Conservation (phyloP, 2,797 vertebrate species). For the Mormyrus hasselquistii region DNA sequence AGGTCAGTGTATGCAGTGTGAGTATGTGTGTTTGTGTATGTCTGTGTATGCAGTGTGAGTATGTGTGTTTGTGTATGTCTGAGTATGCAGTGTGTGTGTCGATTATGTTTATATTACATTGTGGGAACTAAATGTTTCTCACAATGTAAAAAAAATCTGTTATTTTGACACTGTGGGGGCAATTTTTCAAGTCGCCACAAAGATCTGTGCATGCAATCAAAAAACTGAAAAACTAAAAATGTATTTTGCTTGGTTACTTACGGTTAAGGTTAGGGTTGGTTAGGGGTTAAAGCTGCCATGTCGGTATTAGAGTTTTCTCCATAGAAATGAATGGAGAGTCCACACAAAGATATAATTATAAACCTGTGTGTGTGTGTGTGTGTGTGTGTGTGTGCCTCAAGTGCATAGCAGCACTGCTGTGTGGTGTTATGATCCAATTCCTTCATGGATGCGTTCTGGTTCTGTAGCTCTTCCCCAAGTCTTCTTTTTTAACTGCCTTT, state of each 20-base stretch:
- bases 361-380: background rate
- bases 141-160: background rate
- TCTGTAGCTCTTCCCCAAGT: background rate
- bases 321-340: too few relatives aligned
- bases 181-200: background rate
- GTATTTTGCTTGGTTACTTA: background rate
- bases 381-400: background rate
- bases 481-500: background rate
- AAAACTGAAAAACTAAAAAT: background rate
- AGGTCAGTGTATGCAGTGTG: background rate
- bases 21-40: too few relatives aligned
- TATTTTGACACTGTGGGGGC: too few relatives aligned
- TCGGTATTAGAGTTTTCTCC: too few relatives aligned
- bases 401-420: background rate
- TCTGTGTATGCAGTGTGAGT: background rate
- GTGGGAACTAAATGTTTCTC: background rate
- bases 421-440: background rate
- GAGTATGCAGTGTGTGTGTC: background rate
- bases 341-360: too few relatives aligned
- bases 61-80: background rate
- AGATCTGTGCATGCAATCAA: background rate
- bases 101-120: background rate
- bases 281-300: too few relatives aligned
- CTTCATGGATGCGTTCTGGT: background rate
- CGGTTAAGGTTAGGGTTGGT: background rate